Evolutionary conservation across 2,888 invertebrate genomes (phyloP).

Genomic region (Norana najaformis): DNA sequence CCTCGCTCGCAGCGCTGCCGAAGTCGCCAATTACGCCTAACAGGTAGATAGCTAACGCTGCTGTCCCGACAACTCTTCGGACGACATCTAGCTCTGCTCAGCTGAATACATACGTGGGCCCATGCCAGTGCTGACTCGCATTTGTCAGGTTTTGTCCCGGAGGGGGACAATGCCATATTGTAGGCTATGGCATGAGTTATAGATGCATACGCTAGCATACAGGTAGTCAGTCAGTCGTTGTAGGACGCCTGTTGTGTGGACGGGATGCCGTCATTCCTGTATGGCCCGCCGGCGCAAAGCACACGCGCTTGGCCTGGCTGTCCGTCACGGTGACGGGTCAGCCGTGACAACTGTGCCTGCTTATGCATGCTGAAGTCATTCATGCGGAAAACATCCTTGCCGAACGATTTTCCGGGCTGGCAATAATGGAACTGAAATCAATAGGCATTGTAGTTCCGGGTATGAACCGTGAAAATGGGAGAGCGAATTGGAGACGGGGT

Average conservation of each 20-base stretch:
- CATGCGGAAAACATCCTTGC: background rate
- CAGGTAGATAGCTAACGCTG: background rate
- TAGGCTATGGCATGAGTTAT: background rate
- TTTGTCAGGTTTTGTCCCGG: background rate
- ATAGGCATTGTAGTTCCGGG: background rate
- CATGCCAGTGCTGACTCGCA: background rate
- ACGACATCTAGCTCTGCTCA: background rate
- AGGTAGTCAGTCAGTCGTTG: background rate
- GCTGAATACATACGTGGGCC: background rate
- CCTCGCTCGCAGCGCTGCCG: background rate
- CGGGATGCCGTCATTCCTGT: background rate
- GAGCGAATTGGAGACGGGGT: background rate
- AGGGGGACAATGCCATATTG: background rate
- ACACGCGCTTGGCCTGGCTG: background rate
- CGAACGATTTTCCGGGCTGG: background rate
- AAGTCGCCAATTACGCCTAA: background rate
- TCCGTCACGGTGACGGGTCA: background rate
- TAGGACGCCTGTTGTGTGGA: background rate
- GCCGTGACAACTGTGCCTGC: constrained; percentile 13
- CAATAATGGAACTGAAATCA: background rate
- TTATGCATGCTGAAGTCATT: background rate
- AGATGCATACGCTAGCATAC: background rate
- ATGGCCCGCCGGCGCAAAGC: too few relatives aligned
- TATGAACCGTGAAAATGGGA: constrained; percentile 2
- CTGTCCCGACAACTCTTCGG: background rate